Base-by-base conservation (phyloP, 2,113 vertebrate genomes). In the Cochlearius cochlearius region DNA sequence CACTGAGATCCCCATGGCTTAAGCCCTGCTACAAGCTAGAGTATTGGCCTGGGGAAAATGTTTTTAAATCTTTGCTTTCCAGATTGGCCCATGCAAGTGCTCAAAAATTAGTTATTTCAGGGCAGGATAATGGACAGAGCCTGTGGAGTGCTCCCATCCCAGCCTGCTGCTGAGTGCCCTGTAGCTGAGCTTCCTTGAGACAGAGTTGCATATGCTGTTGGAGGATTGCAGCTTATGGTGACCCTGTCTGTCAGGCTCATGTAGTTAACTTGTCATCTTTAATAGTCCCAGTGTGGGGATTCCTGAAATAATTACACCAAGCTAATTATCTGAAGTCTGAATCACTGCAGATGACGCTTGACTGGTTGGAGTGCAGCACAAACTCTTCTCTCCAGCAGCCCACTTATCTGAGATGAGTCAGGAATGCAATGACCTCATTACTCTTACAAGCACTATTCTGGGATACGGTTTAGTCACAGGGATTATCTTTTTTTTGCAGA, bases 221-320 rank as follows among this genome's bases (percentile, higher is more conserved):
- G 39, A 81, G 62, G 23, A 63, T 20, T 68, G 19, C 30, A 89
- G n/a, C 2, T 91, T 85, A 64, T 85, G 50, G 58, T 76, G 71
- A 86, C 86, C 58, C 85, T 92, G 39, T 15, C 92, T 86, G 85
- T 60, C 74, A 88, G 49, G 21, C 41, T 96, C 11, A 22, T 47
- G 45, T n/a, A 55, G 69, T 82, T 85, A 96, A 77, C 63, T 86
- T 89, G 88, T 76, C 94, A 85, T 93, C 30, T 86, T 77, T 94
- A 92, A 64, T 15, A 75, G 49, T 56, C n/a, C 55, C 86, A 53
- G 0, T 32, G 64, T 92, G 83, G 83, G 52, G 43, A 94, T 94
- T 94, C 95, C 95, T 94, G 79, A 78, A 92, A 89, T 92, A 96
- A 94, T 94, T 63, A 72, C 73, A 91, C 39, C 36, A 26, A 75